A percentile compares a stretch with the other conserved stretches of the same genome.
Conservation (phyloP, 1,140 invertebrate species). For the roundworm (Caenorhabditis elegans) region WBcel235 BX284605.5:5663001-5663500, state of each 20-base stretch:
- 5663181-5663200: not conserved
- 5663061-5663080: no score
- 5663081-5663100: no score
- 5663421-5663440: not conserved
- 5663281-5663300: not conserved
- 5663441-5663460: not conserved
- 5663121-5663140: not conserved
- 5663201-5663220: not conserved
- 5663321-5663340: not conserved
- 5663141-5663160: not conserved
- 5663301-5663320: not conserved
- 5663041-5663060: no score
- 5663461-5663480: no score
- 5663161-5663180: not conserved
- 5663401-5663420: not conserved
- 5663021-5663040: no score
- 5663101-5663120: not conserved
- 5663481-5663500: no score
- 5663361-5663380: not conserved
- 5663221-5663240: not conserved
- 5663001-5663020: no score
- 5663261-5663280: not conserved
- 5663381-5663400: not conserved
- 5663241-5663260: not conserved
- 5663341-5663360: not conserved